phyloP scores from a whole-genome alignment of 2,113 vertebrate genomes.

The Cacatua alba region DNA sequence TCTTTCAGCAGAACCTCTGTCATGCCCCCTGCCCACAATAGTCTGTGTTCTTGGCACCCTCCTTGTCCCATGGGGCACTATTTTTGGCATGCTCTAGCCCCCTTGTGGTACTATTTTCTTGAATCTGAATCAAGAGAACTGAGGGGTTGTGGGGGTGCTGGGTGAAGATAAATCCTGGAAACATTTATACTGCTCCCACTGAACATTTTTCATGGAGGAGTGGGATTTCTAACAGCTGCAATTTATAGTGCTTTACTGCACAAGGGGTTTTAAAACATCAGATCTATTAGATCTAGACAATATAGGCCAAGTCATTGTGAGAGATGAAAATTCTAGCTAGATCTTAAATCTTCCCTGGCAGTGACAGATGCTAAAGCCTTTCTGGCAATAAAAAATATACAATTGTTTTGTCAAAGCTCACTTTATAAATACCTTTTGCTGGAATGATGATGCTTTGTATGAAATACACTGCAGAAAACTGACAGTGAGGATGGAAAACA shows the following conservation, averaged over 20 bases:
- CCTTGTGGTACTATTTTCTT: background rate
- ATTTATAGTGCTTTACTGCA: background rate
- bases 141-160: background rate
- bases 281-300: conserved; percentile 28
- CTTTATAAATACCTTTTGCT: conserved; percentile 62
- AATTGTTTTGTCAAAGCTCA: conserved; percentile 43
- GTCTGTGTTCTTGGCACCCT: conserved; percentile 31
- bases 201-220: background rate
- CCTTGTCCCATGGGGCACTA: background rate
- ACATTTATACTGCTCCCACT: background rate
- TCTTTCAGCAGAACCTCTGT: conserved; percentile 21
- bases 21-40: background rate
- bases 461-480: conserved; percentile 36
- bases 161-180: background rate
- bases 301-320: conserved; percentile 43
- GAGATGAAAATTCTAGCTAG: conserved; percentile 52
- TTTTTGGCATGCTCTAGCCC: conserved; percentile 3
- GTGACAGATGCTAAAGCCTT: conserved; percentile 55
- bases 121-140: background rate
- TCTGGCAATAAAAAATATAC: background rate
- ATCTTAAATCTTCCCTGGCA: conserved; percentile 55
- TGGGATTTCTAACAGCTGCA: background rate
- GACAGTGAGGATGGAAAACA: background rate
- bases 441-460: conserved; percentile 33
- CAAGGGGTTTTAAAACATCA: conserved; percentile 20